These are phyloP conservation scores for Lycodopsis pacificus DNA, from an alignment of 2,797 vertebrate genomes.

Conservation along the genomic window DNA sequence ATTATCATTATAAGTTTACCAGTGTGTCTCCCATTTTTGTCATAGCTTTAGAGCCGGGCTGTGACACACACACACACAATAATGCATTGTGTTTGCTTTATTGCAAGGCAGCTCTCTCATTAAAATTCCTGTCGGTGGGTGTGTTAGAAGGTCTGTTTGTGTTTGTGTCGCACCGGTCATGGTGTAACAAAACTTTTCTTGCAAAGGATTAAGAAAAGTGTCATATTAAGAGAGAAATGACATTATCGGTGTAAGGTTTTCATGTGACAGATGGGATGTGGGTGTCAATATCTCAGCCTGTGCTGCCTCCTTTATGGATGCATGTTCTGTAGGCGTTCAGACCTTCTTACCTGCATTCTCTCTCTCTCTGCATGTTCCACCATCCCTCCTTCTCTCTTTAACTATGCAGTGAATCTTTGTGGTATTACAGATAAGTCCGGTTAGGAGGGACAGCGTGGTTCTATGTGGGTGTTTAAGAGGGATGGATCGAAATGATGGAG, in stretches of 20 bases:
- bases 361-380: neutral
- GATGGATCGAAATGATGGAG: constrained; percentile 35
- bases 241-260: constrained; percentile 62
- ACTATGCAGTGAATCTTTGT: constrained; percentile 48
- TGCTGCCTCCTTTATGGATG: constrained; percentile 56
- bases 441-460: constrained; percentile 36
- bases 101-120: neutral
- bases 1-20: neutral
- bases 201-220: constrained; percentile 55
- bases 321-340: constrained; percentile 60
- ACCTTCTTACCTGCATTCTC: constrained; percentile 66
- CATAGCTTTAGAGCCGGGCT: neutral
- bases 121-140: constrained; percentile 11
- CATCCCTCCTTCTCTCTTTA: constrained; percentile 33
- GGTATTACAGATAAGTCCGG: constrained; percentile 41
- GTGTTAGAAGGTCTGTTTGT: neutral
- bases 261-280: constrained; percentile 74
- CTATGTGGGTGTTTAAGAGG: constrained; percentile 57
- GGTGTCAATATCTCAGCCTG: constrained; percentile 69
- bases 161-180: constrained; percentile 16
- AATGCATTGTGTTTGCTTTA: neutral
- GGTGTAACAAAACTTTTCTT: constrained; percentile 41
- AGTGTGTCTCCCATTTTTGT: neutral
- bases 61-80: neutral
- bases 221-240: constrained; percentile 59